These are phyloP conservation scores for Germaria angustata DNA, from an alignment of 2,888 invertebrate genomes.

Conservation along the genomic window DNA sequence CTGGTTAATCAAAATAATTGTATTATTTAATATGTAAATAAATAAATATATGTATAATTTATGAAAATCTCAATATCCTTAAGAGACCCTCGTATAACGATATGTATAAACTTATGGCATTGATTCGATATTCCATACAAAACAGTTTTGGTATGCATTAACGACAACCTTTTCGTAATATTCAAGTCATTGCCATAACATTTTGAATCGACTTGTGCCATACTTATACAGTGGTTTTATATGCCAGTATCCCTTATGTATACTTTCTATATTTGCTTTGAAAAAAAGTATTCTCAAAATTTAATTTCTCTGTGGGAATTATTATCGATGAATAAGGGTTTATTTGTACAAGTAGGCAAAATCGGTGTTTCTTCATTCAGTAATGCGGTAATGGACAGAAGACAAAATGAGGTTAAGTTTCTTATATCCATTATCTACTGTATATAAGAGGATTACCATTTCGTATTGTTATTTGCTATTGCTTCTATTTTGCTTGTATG, in stretches of 20 bases:
- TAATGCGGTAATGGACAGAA: neutral
- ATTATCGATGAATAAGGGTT: constrained; percentile 37
- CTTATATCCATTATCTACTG: too few relatives aligned
- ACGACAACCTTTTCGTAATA: constrained; percentile 39
- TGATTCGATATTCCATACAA: neutral
- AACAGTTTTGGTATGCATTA: constrained; percentile 39
- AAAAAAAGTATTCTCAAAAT: neutral
- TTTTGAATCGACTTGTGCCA: constrained; percentile 50
- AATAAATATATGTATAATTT: too few relatives aligned
- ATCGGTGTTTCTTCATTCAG: neutral
- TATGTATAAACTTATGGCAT: neutral
- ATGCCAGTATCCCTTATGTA: neutral
- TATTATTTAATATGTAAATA: too few relatives aligned
- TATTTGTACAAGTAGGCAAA: constrained; percentile 6
- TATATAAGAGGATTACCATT: too few relatives aligned
- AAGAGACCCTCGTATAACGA: constrained; percentile 20
- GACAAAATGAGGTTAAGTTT: too few relatives aligned
- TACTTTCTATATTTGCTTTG: neutral
- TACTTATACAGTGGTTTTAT: neutral
- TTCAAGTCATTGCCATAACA: constrained; percentile 37
- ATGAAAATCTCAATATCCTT: neutral
- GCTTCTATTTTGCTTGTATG: too few relatives aligned
- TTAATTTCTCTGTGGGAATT: neutral
- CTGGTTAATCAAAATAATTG: too few relatives aligned
- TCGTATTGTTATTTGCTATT: too few relatives aligned